phyloP scores from a whole-genome alignment of 2,113 vertebrate genomes.

The Lagopus leucura region DNA sequence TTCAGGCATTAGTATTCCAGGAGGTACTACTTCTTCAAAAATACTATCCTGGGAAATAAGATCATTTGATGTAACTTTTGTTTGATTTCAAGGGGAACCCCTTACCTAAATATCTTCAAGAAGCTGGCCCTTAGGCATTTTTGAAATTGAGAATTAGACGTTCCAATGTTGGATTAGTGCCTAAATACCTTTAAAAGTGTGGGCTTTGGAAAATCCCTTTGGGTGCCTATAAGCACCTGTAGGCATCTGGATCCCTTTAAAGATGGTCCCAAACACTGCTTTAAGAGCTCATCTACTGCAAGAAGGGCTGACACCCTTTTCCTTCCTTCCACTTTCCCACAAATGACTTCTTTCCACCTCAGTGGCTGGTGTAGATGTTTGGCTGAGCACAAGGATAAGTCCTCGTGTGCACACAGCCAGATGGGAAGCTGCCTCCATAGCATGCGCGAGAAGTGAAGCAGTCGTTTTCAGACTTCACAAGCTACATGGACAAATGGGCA shows the following conservation, averaged over 20 bases:
- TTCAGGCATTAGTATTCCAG: constrained; percentile 46
- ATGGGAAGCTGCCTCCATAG: background rate
- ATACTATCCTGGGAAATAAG: constrained; percentile 57
- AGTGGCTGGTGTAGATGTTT: background rate
- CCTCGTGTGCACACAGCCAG: rapidly evolving
- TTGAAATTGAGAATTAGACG: constrained; percentile 55
- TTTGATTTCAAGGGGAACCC: constrained; percentile 51
- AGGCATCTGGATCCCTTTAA: constrained; percentile 32
- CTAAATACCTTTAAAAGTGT: constrained; percentile 68
- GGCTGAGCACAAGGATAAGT: background rate
- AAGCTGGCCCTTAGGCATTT: constrained; percentile 68
- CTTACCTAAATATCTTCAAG: constrained; percentile 23
- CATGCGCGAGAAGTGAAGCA: rapidly evolving
- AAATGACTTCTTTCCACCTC: background rate
- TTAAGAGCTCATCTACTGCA: background rate
- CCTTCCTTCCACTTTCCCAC: background rate
- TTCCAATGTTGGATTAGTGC: constrained; percentile 58
- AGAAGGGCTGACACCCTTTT: background rate
- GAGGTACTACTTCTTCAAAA: constrained; percentile 1
- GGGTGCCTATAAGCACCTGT: constrained; percentile 45
- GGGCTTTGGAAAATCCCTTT: constrained; percentile 63
- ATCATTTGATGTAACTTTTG: constrained; percentile 58
- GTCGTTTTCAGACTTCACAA: rapidly evolving
- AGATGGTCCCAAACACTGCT: background rate
- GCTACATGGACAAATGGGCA: background rate